These are phyloP conservation scores for Myzus persicae DNA, from an alignment of 1,140 invertebrate genomes.

Conservation along the genomic window DNA sequence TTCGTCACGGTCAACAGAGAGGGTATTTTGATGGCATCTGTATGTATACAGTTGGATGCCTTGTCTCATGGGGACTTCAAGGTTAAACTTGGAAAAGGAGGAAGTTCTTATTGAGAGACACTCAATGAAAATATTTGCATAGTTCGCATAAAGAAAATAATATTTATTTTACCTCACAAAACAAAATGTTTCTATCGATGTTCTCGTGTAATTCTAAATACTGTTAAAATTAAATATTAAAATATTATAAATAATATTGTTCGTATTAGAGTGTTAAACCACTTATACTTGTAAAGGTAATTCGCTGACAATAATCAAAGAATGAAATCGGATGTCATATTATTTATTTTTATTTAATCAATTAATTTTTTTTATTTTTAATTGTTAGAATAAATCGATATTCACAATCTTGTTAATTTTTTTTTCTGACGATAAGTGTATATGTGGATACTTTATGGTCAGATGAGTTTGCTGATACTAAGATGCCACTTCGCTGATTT, in stretches of 20 bases:
- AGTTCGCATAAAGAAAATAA: background rate
- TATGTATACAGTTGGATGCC: background rate
- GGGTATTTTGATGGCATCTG: background rate
- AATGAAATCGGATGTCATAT: background rate
- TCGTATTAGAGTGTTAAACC: background rate
- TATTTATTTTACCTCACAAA: background rate
- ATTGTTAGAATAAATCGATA: too few species aligned
- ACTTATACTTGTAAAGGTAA: background rate
- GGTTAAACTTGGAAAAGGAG: background rate
- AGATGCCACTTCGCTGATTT: too few species aligned
- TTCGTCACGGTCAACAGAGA: background rate
- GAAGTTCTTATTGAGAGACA: background rate
- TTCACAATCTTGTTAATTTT: too few species aligned
- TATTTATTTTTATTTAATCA: slow-evolving; percentile 12
- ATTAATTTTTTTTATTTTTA: too few species aligned
- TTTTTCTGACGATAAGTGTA: too few species aligned
- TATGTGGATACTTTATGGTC: too few species aligned
- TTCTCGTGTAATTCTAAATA: background rate
- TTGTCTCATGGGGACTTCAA: background rate
- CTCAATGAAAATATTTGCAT: background rate
- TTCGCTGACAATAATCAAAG: background rate
- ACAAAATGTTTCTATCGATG: background rate
- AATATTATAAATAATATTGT: too few species aligned
- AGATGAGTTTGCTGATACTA: too few species aligned
- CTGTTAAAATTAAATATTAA: background rate